Conservation (phyloP, 2,797 vertebrate species). For the Accipiter badius region DNA sequence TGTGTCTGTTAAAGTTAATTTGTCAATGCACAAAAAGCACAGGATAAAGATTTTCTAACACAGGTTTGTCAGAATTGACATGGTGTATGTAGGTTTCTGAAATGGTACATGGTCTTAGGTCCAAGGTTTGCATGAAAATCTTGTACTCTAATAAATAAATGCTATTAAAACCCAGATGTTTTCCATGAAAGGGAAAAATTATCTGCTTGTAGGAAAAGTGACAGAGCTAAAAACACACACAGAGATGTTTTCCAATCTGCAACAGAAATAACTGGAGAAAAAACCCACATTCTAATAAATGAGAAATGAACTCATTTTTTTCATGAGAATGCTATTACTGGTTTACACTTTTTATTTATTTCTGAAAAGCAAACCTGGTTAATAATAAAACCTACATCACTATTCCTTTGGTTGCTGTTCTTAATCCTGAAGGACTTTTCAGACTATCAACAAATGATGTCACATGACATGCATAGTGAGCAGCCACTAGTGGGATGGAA, state of each 20-base stretch:
- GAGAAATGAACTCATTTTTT: neutral
- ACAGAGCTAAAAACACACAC: neutral
- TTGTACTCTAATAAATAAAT: constrained; percentile 13
- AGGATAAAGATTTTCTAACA: neutral
- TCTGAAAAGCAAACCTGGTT: neutral
- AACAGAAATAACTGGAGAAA: neutral
- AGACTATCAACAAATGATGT: neutral
- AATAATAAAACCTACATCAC: neutral
- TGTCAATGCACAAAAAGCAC: constrained; percentile 3
- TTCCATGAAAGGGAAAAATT: neutral
- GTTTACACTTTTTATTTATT: neutral
- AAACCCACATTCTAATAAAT: neutral
- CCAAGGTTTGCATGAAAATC: neutral
- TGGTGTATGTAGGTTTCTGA: neutral
- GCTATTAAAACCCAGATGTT: neutral
- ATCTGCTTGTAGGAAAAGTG: neutral
- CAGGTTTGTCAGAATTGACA: neutral
- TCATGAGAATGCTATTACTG: neutral
- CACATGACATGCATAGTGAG: accelerated
- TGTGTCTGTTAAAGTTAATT: constrained; percentile 39
- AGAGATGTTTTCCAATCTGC: neutral
- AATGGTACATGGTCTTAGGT: neutral
- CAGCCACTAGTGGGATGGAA: neutral
- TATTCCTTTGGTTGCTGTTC: neutral
- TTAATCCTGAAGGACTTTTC: neutral